Evolutionary conservation across 2,888 invertebrate genomes (phyloP), one percentile per base, ranked within the genome.

Genomic region (Dryococelus australis): DNA sequence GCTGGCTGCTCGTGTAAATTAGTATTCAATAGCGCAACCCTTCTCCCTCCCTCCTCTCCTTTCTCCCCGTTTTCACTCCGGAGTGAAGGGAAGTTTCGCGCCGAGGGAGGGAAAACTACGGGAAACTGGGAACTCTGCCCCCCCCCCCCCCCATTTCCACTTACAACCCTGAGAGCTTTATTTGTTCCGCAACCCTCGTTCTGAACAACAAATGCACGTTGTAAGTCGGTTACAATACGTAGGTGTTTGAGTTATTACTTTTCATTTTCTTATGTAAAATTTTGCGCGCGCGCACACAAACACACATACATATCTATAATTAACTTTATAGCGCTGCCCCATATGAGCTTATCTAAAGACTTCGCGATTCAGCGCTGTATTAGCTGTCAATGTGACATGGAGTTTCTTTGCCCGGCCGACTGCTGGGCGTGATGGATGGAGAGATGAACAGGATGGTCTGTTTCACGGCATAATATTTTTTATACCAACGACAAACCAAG

Each of bases 1-100:
- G 81, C 83, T 86, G 86, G 20, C 86, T 80, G n/a, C 86, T 5
- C 43, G 43, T 24, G 43, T 84, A 81, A 83, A 86, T 86, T 86
- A 86, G 83, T 86, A 86, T 86, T 86, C 86, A 86, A 86, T 86
- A 86, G 86, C 43, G 83, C 43, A 35, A 27, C 83, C 83, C 83
- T 83, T 28, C 83, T 9, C 83, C 35, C 43, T 83, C 83, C 83
- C 83, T 8, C 35, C 78, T 5, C 78, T 26, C 0, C 24, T 78
- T 78, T 26, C 78, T 78, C 24, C 24, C 78, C 26, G 24, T 10
- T 4, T 35, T 35, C 4, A 35, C 35, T 35, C 35, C 35, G 35
- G 47, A 47, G 47, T 47, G 47, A 65, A 65, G 65, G 65, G 65
- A 65, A 65, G 65, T 65, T 65, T 24, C 8, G 24, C 0, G 65